phyloP scores from a whole-genome alignment of 2,797 vertebrate species.

The Bradypodion ventrale region DNA sequence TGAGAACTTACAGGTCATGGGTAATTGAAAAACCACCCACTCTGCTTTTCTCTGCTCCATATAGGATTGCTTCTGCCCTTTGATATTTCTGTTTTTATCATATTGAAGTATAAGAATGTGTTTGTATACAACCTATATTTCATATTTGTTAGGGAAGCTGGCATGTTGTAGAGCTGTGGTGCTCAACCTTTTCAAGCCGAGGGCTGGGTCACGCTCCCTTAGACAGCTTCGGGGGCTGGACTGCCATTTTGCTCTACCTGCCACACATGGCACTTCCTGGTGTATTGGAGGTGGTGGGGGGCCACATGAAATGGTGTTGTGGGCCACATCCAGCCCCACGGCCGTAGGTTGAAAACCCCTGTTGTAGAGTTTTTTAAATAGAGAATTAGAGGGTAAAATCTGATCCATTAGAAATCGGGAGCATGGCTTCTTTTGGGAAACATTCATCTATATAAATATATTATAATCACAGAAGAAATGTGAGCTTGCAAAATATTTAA shows the following conservation, averaged over 20 bases:
- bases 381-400: conserved; percentile 25
- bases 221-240: too few relatives aligned
- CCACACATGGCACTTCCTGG: too few relatives aligned
- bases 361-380: too few relatives aligned
- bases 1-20: neutral
- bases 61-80: conserved; percentile 28
- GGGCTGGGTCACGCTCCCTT: too few relatives aligned
- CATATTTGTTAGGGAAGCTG: conserved; percentile 29
- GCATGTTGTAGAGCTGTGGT: conserved; percentile 41
- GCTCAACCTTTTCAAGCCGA: too few relatives aligned
- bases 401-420: conserved; percentile 17
- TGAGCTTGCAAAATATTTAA: neutral
- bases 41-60: neutral
- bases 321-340: too few relatives aligned
- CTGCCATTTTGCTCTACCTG: too few relatives aligned
- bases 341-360: too few relatives aligned
- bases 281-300: too few relatives aligned
- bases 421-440: conserved; percentile 10
- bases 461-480: conserved; percentile 37
- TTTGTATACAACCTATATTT: conserved; percentile 2
- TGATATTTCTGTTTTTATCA: conserved; percentile 17
- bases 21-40: neutral
- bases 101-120: conserved; percentile 26
- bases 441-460: conserved; percentile 42
- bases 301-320: too few relatives aligned